Evolutionary conservation across 2,888 invertebrate genomes (phyloP), one percentile per base, ranked within the genome.

Genomic region (Chaitophorus viminalis): DNA sequence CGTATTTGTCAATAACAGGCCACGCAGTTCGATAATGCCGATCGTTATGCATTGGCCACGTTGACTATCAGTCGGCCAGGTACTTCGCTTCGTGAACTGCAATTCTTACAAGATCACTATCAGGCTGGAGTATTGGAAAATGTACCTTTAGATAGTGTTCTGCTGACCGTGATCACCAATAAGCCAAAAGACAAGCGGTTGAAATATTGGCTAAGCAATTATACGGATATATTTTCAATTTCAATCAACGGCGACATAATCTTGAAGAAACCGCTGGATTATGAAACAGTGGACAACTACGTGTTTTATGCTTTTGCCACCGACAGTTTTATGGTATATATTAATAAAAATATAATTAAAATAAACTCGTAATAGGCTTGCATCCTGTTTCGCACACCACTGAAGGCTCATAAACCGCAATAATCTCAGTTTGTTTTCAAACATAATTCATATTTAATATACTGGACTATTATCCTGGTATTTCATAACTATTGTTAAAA

Each of bases 31-130:
- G 97, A 98, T 92, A 98, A 98, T 93, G 93, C 95, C 0, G 97
- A 97, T 92, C 94, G 97, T 84, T 97, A 97, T 91, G 96, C 97
- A 0, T 92, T 98, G 89, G 95, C 96, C 1, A 97, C 97, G 0
- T 93, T 98, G 85, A 94, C 95, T 25, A 93, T 97, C 68, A 92
- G 93, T 0, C 91, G 94, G 84, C 93, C 93, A 78, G 93, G 93
- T 89, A 92, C 93, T 31, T 92, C 93, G 75, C 92, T 93, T 87
- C 90, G 91, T 68, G 92, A 93, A 65, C 93, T 95, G 88, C 93
- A 93, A 90, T 97, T 97, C 92, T 92, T 95, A 29, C 94, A 95
- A 90, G 93, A 94, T 82, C 93, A 94, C 89, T 97, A 95, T 92
- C 91, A 93, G 82, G 94, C 95, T 89, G 94, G 93, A 46, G 94